Percentiles rank a stretch among this genome's conserved stretches.
Evolutionary conservation across 2,113 vertebrate species (phyloP).

Genomic region (Cyprinus carpio): DNA sequence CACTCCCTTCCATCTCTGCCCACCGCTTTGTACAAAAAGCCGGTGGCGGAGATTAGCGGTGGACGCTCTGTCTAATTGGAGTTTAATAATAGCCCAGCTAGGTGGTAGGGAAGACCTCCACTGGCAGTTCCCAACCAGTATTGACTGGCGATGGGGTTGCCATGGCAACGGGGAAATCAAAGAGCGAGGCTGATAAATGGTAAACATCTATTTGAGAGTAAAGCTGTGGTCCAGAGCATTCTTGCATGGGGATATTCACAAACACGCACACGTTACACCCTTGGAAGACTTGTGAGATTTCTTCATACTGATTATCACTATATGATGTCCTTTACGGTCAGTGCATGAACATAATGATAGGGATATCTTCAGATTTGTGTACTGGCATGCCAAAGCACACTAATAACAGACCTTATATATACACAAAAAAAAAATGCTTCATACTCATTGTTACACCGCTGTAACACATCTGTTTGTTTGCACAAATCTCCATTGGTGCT

Average conservation of each 20-base stretch:
- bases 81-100: conserved; percentile 71
- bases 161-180: conserved; percentile 74
- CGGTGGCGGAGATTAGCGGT: conserved; percentile 51
- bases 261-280: background rate
- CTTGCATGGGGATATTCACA: background rate
- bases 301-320: background rate
- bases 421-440: too few relatives aligned
- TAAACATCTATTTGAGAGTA: conserved; percentile 46
- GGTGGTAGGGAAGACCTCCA: conserved; percentile 57
- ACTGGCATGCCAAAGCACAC: too few relatives aligned
- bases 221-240: conserved; percentile 21
- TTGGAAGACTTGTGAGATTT: background rate
- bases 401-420: too few relatives aligned
- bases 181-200: conserved; percentile 56
- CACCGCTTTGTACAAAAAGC: conserved; percentile 31
- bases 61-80: conserved; percentile 58
- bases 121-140: conserved; percentile 53
- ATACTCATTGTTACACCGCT: too few relatives aligned
- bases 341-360: too few relatives aligned
- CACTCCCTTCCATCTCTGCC: conserved; percentile 17
- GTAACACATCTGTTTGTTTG: conserved; percentile 3
- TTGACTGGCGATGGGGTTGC: conserved; percentile 66
- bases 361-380: too few relatives aligned
- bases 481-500: too few relatives aligned
- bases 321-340: background rate